phyloP scores from a whole-genome alignment of 2,888 invertebrate genomes.

The Orchesella flavescens region DNA sequence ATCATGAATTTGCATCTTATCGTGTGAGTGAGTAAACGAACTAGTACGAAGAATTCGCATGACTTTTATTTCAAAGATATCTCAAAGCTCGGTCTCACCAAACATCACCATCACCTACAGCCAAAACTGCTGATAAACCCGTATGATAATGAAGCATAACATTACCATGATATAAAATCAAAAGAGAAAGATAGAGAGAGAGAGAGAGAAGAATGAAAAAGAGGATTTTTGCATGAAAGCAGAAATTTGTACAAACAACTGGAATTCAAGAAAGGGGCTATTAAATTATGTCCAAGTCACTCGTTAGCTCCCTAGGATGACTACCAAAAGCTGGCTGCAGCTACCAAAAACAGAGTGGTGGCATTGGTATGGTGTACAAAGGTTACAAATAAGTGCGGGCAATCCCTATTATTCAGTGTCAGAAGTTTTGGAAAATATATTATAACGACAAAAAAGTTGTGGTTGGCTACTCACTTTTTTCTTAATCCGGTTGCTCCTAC shows the following conservation, averaged over 20 bases:
- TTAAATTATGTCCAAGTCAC: constrained; percentile 47
- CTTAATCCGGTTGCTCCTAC: constrained; percentile 10
- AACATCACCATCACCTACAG: background rate
- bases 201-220: background rate
- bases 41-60: background rate
- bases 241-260: constrained; percentile 26
- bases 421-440: constrained; percentile 44
- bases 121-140: background rate
- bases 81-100: background rate
- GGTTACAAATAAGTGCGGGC: constrained; percentile 43
- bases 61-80: background rate
- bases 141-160: background rate
- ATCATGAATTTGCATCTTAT: constrained; percentile 1
- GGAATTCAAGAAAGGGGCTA: constrained; percentile 40
- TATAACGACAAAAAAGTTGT: constrained; percentile 36
- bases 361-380: constrained; percentile 13
- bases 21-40: background rate
- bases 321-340: too few species aligned
- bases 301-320: constrained; percentile 34
- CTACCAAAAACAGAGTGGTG: constrained; percentile 13
- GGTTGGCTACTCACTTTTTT: background rate
- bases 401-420: constrained; percentile 51
- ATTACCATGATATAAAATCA: background rate
- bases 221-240: constrained; percentile 9
- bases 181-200: background rate